Conservation (phyloP, 2,797 vertebrate species). For the Calcarius lapponicus region DNA sequence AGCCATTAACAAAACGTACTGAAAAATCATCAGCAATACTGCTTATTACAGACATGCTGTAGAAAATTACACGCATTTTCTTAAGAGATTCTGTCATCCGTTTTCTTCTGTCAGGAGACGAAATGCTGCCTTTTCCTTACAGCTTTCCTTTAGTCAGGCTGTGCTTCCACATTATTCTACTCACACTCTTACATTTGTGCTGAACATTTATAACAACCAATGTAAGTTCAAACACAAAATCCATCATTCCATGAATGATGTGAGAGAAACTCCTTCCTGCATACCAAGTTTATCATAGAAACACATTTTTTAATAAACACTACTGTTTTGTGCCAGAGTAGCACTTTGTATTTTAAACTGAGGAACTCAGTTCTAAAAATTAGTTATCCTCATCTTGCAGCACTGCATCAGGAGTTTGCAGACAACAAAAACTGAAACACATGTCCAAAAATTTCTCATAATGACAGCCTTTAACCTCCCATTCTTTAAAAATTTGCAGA, state of each 20-base stretch:
- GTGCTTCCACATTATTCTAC: not conserved
- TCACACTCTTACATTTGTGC: not conserved
- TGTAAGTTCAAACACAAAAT: constrained; percentile 5
- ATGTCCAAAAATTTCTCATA: not conserved
- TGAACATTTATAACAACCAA: constrained; percentile 8
- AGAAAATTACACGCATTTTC: not conserved
- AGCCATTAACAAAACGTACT: not conserved
- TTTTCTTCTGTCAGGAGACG: not conserved
- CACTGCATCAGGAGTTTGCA: not conserved
- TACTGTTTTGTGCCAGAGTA: not conserved
- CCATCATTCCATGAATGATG: not conserved
- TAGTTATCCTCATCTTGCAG: not conserved
- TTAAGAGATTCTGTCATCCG: not conserved
- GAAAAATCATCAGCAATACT: not conserved
- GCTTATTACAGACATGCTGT: not conserved
- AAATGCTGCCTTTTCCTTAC: not conserved
- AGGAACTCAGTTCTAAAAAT: not conserved
- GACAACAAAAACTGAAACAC: not conserved
- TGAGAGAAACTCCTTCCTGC: not conserved
- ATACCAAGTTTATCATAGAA: not conserved
- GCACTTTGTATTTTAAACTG: not conserved
- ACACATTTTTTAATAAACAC: not conserved
- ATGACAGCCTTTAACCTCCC: not conserved
- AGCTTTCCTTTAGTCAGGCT: not conserved
- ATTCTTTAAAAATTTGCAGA: not conserved